phyloP scores from a whole-genome alignment of 2,888 invertebrate species.

The Gibbula magus region DNA sequence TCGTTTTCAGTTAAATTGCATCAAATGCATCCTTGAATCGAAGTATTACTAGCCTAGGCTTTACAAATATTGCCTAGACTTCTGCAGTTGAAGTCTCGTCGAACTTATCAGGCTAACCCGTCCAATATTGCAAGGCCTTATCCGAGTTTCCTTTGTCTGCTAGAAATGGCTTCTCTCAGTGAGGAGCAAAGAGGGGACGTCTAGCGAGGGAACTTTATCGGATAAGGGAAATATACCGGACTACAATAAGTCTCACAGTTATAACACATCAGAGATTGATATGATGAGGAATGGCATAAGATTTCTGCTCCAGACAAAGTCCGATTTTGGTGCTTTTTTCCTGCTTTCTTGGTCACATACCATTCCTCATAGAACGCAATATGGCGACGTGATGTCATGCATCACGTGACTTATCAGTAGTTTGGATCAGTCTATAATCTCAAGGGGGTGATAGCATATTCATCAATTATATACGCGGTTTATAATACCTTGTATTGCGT shows the following conservation, averaged over 20 bases:
- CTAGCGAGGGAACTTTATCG: slow-evolving; percentile 33
- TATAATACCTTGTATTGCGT: no score
- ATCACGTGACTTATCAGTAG: slow-evolving; percentile 36
- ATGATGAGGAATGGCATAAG: slow-evolving; percentile 30
- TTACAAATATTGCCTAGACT: slow-evolving; percentile 31
- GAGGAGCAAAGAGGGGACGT: slow-evolving; percentile 31
- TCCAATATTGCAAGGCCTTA: slow-evolving; percentile 33
- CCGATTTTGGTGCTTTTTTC: slow-evolving; percentile 36
- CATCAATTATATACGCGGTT: no score
- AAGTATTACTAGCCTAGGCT: slow-evolving; percentile 31
- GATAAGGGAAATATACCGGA: slow-evolving; percentile 27
- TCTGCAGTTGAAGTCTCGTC: slow-evolving; percentile 32
- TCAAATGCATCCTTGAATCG: slow-evolving; percentile 35
- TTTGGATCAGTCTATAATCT: slow-evolving; percentile 8
- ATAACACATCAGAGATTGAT: slow-evolving; percentile 35
- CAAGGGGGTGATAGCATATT: neutral
- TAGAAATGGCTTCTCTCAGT: slow-evolving; percentile 31
- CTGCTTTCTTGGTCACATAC: slow-evolving; percentile 36
- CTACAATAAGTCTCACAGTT: slow-evolving; percentile 33
- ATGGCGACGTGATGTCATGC: slow-evolving; percentile 39
- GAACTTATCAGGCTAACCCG: slow-evolving; percentile 24
- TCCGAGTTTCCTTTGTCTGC: slow-evolving; percentile 34
- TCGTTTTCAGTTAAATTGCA: slow-evolving; percentile 36
- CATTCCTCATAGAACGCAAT: slow-evolving; percentile 41
- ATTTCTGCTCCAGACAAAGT: slow-evolving; percentile 27